Conservation (phyloP, 1,140 invertebrate genomes). For the Leucophenga varia region DNA sequence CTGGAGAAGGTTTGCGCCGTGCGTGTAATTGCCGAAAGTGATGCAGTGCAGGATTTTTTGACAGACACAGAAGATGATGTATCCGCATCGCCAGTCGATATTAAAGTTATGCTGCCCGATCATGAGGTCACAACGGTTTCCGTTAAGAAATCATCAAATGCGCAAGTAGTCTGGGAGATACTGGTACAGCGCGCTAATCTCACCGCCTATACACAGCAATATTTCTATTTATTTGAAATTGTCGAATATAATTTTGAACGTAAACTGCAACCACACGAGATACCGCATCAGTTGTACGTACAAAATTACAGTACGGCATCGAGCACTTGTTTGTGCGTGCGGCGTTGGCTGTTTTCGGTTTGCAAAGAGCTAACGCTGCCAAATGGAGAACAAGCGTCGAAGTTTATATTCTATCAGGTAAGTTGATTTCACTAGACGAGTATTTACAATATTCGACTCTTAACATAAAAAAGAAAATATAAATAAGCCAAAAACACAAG, state of each 20-base stretch:
- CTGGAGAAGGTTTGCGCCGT: constrained; percentile 98
- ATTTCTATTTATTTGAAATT: constrained; percentile 98
- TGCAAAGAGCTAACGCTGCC: constrained; percentile 72
- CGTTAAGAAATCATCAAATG: constrained; percentile 86
- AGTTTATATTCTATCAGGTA: constrained; percentile 78
- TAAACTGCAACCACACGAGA: constrained; percentile 90
- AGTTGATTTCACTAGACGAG: background rate
- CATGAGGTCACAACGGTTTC: constrained; percentile 87
- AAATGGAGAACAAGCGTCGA: constrained; percentile 64
- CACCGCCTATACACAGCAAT: constrained; percentile 77
- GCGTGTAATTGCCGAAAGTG: constrained; percentile 95
- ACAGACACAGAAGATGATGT: constrained; percentile 89
- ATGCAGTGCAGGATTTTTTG: constrained; percentile 96
- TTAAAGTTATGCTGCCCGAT: constrained; percentile 85
- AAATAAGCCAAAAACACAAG: no score
- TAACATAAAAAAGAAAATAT: no score
- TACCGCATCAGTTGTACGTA: constrained; percentile 96
- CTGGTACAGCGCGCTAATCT: constrained; percentile 86
- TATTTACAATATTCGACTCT: no score
- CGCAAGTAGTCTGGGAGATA: constrained; percentile 87
- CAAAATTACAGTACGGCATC: constrained; percentile 99
- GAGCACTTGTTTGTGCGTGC: constrained; percentile 89
- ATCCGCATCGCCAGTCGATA: constrained; percentile 84
- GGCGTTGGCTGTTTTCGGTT: constrained; percentile 92
- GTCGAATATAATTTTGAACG: constrained; percentile 97